Base-by-base conservation (phyloP, 2,113 vertebrate species). In the Oreochromis spilurus region DNA sequence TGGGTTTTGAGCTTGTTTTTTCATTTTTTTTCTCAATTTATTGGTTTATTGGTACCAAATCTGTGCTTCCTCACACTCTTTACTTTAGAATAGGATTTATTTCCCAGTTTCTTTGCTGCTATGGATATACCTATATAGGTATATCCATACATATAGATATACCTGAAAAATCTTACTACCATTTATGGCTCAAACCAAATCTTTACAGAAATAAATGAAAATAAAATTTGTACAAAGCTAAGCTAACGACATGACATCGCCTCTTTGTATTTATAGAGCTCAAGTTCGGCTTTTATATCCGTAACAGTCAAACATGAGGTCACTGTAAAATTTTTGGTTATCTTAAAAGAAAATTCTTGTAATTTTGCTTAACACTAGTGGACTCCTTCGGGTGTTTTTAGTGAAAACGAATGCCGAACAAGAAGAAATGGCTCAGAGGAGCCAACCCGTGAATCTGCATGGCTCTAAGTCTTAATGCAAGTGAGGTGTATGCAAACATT, bases 61-160 rank as follows among this genome's bases (percentile, higher is more conserved):
- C 24, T 31, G 70, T 29, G 40, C 9, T 48, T 75, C 65, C n/a
- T 40, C 36, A 9, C 65, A 4, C 65, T 1, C 36, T 70, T 70
- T 43, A 43, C 65, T 43, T 70, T 43, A 24, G 36, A 1, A 40
- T 0, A 24, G 12, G 65, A 0, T 5, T 21, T 0, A 70, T 70
- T 24, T 9, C 65, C n/a, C n/a, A 16, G 21, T 1, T 45, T 70
- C 65, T 70, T 43, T 70, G n/a, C 38, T 43, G 36, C 21, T 70
- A 7, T 70, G n/a, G 31, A 38, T 0, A 2, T 65, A 4, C 2
- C 9, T 24, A 34, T 0, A 58, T 29, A 26, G 11, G 2, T 55
- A 16, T 3, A 29, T 58, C 24, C 54, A 57, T 17, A 58, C 57
- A 0, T 60, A 17, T 2, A 8, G 57, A 60, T 60, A 34, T 2